phyloP scores from a whole-genome alignment of 2,797 vertebrate species.

The Myiothlypis coronata region DNA sequence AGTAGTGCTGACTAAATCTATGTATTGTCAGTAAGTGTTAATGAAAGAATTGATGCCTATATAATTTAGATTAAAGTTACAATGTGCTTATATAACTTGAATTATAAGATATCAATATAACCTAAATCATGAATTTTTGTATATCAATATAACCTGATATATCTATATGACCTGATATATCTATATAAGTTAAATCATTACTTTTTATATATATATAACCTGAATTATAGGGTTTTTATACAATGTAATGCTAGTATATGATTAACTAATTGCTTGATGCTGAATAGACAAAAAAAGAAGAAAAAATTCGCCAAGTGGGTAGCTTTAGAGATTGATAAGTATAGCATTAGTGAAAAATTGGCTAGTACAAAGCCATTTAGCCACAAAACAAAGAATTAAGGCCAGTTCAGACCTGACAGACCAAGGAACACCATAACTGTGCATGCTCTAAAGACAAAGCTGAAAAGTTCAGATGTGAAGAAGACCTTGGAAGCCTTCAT shows the following conservation, averaged over 20 bases:
- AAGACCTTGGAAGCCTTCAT: background rate
- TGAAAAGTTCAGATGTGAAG: background rate
- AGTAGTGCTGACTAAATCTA: background rate
- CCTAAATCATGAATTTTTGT: background rate
- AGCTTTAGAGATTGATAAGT: background rate
- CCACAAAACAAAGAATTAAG: background rate
- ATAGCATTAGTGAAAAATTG: background rate
- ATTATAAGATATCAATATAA: background rate
- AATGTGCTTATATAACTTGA: background rate
- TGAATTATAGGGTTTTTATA: background rate
- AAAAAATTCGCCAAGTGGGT: background rate
- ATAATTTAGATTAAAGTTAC: background rate
- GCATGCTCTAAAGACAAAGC: background rate
- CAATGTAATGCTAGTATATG: background rate
- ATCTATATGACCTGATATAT: background rate
- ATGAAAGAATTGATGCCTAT: background rate
- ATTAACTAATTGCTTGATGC: background rate
- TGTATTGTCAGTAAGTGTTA: background rate
- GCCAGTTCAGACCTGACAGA: rapidly evolving
- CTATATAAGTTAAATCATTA: background rate
- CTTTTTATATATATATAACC: background rate
- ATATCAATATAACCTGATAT: background rate
- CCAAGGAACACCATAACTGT: background rate
- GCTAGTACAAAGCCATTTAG: background rate
- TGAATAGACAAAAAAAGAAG: background rate